Conservation (phyloP, 2,888 invertebrate species). For the Aleiodes testaceus region DNA sequence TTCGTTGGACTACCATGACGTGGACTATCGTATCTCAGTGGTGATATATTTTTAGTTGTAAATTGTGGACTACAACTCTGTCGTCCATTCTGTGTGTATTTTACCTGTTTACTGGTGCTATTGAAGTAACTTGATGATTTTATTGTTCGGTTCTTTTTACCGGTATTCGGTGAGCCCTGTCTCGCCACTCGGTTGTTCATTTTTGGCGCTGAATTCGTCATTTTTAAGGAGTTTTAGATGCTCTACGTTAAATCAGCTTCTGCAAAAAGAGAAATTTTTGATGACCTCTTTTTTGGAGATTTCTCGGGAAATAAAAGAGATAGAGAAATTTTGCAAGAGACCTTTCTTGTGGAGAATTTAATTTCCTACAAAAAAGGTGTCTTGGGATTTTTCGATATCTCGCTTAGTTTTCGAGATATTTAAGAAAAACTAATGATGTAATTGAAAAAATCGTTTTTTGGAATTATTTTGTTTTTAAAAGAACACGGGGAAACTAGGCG, state of each 20-base stretch:
- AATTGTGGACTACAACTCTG: constrained; percentile 64
- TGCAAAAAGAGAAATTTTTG: constrained; percentile 31
- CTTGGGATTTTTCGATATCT: no score
- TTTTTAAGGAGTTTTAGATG: constrained; percentile 48
- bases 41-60: constrained; percentile 58
- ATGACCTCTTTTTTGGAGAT: no score
- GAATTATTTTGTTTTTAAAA: no score
- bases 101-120: constrained; percentile 46
- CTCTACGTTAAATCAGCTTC: constrained; percentile 37
- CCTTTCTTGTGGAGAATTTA: no score
- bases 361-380: no score
- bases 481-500: no score
- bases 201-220: constrained; percentile 71
- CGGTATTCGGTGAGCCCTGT: constrained; percentile 67
- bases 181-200: constrained; percentile 65
- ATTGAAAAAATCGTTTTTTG: no score
- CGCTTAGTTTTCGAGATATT: no score
- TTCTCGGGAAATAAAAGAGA: no score
- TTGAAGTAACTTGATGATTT: constrained; percentile 62
- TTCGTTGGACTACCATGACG: constrained; percentile 66
- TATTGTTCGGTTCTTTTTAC: constrained; percentile 56
- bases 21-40: constrained; percentile 62
- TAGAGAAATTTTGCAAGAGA: no score
- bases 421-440: no score
- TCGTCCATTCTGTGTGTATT: constrained; percentile 51